Conservation (phyloP, 2,113 vertebrate genomes). For the Ageneiosus marmoratus region DNA sequence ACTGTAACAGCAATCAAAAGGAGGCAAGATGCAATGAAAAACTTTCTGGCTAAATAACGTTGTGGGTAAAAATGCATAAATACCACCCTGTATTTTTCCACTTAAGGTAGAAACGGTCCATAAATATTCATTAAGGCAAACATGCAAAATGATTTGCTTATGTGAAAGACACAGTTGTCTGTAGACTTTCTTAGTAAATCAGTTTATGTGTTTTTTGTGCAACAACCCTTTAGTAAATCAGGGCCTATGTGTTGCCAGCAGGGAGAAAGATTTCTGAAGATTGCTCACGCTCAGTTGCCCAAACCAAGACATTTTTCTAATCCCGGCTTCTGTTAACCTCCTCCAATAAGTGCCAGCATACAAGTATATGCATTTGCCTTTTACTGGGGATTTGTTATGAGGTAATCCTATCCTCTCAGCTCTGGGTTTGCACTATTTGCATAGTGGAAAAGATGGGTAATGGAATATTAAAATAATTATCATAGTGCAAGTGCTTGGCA, state of each 20-base stretch:
- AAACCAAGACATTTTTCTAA: slow-evolving; percentile 53
- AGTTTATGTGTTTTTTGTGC: slow-evolving; percentile 5
- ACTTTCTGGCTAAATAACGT: not conserved
- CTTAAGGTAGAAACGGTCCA: not conserved
- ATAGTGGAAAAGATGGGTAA: slow-evolving; percentile 56
- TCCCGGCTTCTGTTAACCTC: slow-evolving; percentile 47
- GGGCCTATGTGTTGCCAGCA: not conserved
- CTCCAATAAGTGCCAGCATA: slow-evolving; percentile 65
- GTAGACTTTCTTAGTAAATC: not conserved
- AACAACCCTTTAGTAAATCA: slow-evolving; percentile 11
- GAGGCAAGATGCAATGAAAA: not conserved
- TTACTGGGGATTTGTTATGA: slow-evolving; percentile 58
- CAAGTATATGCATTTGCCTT: slow-evolving; percentile 65
- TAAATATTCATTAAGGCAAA: slow-evolving; percentile 8
- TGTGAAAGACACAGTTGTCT: not conserved
- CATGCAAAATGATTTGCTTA: not conserved
- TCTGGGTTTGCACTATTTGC: slow-evolving; percentile 46
- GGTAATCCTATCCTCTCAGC: slow-evolving; percentile 65
- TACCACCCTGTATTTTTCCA: not conserved
- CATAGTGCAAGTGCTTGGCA: slow-evolving; percentile 51
- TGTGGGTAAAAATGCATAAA: not conserved
- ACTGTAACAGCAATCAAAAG: not conserved
- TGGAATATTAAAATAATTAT: slow-evolving; percentile 52
- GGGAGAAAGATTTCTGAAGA: slow-evolving; percentile 27
- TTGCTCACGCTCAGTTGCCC: slow-evolving; percentile 47